A percentile compares a stretch with the other conserved stretches of the same genome.
Evolutionary conservation across 1,140 invertebrate genomes (phyloP).

Genomic region (Wasmannia auropunctata): DNA sequence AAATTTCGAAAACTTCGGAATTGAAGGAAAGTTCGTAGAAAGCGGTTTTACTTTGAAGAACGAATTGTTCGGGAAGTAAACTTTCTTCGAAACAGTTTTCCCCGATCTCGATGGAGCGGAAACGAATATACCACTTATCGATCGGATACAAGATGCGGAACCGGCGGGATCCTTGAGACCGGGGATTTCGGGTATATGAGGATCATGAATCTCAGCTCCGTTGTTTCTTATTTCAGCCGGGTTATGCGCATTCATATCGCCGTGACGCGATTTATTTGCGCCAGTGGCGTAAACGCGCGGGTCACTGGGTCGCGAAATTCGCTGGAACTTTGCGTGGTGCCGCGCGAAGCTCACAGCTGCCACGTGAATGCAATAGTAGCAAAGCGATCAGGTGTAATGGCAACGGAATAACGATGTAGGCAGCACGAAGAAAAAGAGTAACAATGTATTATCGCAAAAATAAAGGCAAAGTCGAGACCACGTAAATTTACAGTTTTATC

Average conservation of each 20-base stretch:
- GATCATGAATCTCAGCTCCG: conserved; percentile 19
- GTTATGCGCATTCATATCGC: conserved; percentile 47
- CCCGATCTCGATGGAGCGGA: conserved; percentile 17
- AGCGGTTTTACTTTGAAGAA: conserved; percentile 10
- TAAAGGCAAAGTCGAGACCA: neutral
- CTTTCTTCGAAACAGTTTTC: conserved; percentile 30
- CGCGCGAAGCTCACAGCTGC: conserved; percentile 22
- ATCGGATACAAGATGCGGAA: conserved; percentile 1
- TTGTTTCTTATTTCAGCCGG: conserved; percentile 41
- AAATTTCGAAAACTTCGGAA: conserved; percentile 36
- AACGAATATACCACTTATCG: conserved; percentile 37
- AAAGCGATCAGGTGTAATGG: conserved; percentile 40
- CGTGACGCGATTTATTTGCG: conserved; percentile 42
- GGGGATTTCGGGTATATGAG: conserved; percentile 13
- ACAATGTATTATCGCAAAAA: neutral
- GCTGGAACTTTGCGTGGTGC: neutral
- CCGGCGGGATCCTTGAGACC: neutral
- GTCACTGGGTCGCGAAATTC: conserved; percentile 53
- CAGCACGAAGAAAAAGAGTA: neutral
- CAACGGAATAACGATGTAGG: conserved; percentile 13
- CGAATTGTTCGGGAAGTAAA: conserved; percentile 26
- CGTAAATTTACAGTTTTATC: too few relatives aligned
- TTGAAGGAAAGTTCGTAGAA: neutral
- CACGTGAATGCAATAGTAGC: conserved; percentile 34
- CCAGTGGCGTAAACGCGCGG: conserved; percentile 33